These are phyloP conservation scores for Rachycentron canadum DNA, from an alignment of 2,797 vertebrate genomes.

Conservation along the genomic window DNA sequence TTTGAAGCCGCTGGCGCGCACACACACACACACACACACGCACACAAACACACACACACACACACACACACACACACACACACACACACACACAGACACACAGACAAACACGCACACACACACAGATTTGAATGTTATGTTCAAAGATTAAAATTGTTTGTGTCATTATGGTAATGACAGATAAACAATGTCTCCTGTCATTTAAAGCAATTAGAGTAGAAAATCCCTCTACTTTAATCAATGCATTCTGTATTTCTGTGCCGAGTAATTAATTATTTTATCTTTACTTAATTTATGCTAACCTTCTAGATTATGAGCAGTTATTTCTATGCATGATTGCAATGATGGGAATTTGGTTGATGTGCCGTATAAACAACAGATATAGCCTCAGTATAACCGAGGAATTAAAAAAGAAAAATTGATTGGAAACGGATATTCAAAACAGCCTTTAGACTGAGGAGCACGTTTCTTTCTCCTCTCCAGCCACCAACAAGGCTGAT, in stretches of 20 bases:
- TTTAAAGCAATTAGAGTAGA: conserved; percentile 71
- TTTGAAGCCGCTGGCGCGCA: neutral
- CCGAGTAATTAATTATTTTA: conserved; percentile 56
- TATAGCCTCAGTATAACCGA: neutral
- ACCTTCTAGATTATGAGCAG: conserved; percentile 40
- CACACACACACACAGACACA: conserved; percentile 1
- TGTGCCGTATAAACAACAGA: conserved; percentile 19
- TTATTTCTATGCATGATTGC: conserved; percentile 35
- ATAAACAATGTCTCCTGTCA: conserved; percentile 66
- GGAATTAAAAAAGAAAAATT: neutral
- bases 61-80: neutral
- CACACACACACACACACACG: neutral
- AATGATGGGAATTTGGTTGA: conserved; percentile 1
- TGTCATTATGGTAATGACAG: conserved; percentile 73
- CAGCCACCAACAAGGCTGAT: conserved; percentile 37
- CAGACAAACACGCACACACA: neutral
- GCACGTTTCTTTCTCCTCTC: conserved; percentile 15
- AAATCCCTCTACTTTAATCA: conserved; percentile 70
- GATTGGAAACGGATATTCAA: conserved; percentile 13
- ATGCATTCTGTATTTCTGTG: conserved; percentile 48
- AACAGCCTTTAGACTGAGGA: neutral
- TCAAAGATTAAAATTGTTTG: conserved; percentile 72
- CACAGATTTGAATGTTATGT: conserved; percentile 47
- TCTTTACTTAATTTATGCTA: conserved; percentile 53
- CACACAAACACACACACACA: conserved; percentile 1